Evolutionary conservation across 2,797 vertebrate species (phyloP).

Genomic region (Sebastes itinus): DNA sequence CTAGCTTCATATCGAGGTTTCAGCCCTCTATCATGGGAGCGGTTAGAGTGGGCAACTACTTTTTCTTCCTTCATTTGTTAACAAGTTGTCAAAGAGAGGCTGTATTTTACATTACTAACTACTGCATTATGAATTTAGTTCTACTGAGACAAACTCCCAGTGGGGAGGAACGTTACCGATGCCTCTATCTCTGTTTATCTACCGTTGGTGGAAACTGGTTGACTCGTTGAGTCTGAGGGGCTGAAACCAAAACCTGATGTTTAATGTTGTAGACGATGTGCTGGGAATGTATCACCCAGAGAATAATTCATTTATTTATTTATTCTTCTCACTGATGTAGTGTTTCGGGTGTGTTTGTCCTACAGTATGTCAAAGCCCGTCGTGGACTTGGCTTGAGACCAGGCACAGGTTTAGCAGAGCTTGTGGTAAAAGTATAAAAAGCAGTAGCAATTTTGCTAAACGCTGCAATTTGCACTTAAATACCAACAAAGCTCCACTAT

Average conservation of each 20-base stretch:
- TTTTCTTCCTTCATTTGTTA: background rate
- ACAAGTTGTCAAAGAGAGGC: background rate
- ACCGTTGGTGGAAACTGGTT: background rate
- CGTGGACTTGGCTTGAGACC: constrained; percentile 5
- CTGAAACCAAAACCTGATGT: background rate
- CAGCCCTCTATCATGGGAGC: background rate
- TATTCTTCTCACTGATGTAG: background rate
- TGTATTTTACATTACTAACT: background rate
- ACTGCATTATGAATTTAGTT: background rate
- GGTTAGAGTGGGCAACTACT: background rate
- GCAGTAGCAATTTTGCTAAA: constrained; percentile 8
- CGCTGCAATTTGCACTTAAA: background rate
- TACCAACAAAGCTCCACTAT: background rate
- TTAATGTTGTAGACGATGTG: background rate
- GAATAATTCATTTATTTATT: background rate
- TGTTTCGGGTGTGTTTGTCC: background rate
- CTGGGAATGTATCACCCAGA: background rate
- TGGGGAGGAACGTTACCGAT: background rate
- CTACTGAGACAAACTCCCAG: background rate
- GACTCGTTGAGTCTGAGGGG: background rate
- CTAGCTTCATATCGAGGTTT: background rate
- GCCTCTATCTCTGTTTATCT: background rate
- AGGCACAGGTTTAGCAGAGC: background rate
- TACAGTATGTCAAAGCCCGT: background rate
- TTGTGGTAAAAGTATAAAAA: background rate